phyloP scores from a whole-genome alignment of 2,888 invertebrate species.

The Apotomis capreana region DNA sequence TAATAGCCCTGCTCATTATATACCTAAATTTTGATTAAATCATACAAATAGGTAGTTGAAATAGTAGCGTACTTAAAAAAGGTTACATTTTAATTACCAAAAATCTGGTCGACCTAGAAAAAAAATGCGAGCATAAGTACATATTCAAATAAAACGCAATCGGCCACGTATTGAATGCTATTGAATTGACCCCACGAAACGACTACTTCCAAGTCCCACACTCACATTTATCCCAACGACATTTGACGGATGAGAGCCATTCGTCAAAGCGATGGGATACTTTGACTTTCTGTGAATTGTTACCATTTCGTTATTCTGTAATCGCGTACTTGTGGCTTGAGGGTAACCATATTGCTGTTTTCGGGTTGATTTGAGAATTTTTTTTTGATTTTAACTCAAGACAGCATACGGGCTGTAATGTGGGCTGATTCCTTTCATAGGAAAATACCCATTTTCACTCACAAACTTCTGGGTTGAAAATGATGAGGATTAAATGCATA shows the following conservation, averaged over 20 bases:
- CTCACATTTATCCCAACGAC: constrained; percentile 46
- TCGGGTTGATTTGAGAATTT: background rate
- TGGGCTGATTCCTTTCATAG: too few species aligned
- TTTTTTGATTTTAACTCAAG: too few species aligned
- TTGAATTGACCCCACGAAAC: constrained; percentile 51
- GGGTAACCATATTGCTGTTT: background rate
- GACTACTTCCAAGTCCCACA: constrained; percentile 46
- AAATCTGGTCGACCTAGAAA: too few species aligned
- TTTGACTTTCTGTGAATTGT: constrained; percentile 11
- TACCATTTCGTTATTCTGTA: constrained; percentile 7
- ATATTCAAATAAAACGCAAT: background rate
- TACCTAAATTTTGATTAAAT: too few species aligned
- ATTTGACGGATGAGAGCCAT: constrained; percentile 51
- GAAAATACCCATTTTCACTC: too few species aligned
- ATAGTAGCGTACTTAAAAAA: too few species aligned
- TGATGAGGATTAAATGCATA: too few species aligned
- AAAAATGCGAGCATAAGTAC: background rate
- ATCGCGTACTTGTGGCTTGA: background rate
- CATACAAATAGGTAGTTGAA: too few species aligned
- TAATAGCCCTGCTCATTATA: too few species aligned
- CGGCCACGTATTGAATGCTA: constrained; percentile 27
- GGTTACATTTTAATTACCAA: too few species aligned
- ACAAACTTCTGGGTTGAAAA: too few species aligned
- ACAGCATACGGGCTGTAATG: too few species aligned
- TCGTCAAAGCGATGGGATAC: constrained; percentile 42